Evolutionary conservation across 2,113 vertebrate species (phyloP).

Genomic region (Tragelaphus imberbis): DNA sequence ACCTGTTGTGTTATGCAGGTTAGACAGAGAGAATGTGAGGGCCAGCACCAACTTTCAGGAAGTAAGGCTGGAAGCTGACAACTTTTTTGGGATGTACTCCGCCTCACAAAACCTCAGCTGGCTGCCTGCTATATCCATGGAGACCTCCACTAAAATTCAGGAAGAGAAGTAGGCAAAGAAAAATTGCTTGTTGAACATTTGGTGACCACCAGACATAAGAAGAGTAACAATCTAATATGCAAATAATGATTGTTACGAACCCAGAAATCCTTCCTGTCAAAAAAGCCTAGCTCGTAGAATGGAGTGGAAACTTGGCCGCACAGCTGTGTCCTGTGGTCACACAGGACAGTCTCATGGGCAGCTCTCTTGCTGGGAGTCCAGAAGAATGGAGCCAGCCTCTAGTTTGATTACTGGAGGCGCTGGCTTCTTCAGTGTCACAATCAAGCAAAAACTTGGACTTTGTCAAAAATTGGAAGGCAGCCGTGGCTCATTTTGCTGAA

Average conservation of each 20-base stretch:
- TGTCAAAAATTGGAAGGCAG: neutral
- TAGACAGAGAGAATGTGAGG: neutral
- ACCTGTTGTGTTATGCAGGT: neutral
- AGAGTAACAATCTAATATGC: neutral
- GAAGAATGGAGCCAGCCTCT: neutral
- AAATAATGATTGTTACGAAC: neutral
- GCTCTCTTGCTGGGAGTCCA: neutral
- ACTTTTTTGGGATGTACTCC: neutral
- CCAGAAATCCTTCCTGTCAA: constrained; percentile 9
- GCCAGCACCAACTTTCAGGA: neutral
- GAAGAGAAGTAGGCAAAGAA: constrained; percentile 13
- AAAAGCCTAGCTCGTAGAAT: neutral
- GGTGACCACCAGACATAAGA: neutral
- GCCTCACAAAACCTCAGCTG: neutral
- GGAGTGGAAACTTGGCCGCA: neutral
- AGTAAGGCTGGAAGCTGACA: neutral
- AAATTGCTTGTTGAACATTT: constrained; percentile 16
- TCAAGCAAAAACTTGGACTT: neutral
- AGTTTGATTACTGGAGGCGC: neutral
- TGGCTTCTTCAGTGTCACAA: neutral
- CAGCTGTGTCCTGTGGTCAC: neutral
- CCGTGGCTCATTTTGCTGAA: neutral
- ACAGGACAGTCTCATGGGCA: neutral
- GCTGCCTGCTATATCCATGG: neutral
- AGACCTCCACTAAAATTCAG: neutral